These are phyloP conservation scores for Ceraclea dissimilis DNA, from an alignment of 2,888 invertebrate genomes.

Conservation along the genomic window DNA sequence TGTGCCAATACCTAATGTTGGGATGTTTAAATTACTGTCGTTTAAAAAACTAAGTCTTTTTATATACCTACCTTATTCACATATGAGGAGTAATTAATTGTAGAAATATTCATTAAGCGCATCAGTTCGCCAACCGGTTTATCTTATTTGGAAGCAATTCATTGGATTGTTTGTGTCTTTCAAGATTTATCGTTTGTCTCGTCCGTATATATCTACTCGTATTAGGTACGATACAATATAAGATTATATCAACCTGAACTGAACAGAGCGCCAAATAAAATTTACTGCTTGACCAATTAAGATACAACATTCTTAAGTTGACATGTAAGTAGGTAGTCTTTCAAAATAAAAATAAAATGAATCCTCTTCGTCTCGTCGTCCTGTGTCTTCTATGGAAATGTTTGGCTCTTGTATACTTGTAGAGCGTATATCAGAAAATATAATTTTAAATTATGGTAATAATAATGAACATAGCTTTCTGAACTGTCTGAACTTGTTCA, in stretches of 20 bases:
- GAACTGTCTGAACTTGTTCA: too few species aligned
- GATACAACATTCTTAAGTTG: conserved; percentile 10
- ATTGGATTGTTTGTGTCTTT: background rate
- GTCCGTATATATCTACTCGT: background rate
- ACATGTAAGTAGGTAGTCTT: conserved; percentile 4
- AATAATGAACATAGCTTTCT: too few species aligned
- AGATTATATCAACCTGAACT: background rate
- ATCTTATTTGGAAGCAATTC: background rate
- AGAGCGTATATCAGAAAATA: too few species aligned
- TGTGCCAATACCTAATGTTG: too few species aligned
- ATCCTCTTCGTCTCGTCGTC: too few species aligned
- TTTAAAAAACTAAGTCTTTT: too few species aligned
- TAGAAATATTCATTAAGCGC: background rate
- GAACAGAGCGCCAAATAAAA: conserved; percentile 13
- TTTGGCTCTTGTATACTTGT: too few species aligned
- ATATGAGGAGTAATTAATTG: background rate
- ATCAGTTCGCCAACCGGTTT: background rate
- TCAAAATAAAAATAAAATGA: background rate
- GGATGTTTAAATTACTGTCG: too few species aligned
- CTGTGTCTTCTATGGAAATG: too few species aligned
- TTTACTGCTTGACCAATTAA: conserved; percentile 21
- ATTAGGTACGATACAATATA: too few species aligned
- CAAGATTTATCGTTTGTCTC: background rate
- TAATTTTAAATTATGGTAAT: too few species aligned
- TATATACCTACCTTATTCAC: too few species aligned